phyloP scores from a whole-genome alignment of 1,140 invertebrate species.

The Argopecten irradians region DNA sequence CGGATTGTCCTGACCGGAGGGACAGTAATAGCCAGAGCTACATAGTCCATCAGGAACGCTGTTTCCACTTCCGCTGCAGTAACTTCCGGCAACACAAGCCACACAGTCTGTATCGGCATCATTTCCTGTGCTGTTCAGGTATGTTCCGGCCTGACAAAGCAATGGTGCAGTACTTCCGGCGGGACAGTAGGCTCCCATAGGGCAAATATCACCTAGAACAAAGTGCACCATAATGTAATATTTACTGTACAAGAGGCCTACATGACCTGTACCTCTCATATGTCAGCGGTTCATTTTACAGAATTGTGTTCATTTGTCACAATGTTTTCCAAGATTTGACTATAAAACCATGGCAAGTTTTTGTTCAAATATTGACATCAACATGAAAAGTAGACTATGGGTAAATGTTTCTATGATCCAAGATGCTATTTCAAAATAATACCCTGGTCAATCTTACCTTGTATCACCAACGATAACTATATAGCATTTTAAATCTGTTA shows the following conservation, averaged over 20 bases:
- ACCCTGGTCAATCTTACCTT: too few species aligned
- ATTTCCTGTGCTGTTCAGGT: conserved; percentile 70
- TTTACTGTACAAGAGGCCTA: neutral
- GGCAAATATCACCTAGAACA: conserved; percentile 71
- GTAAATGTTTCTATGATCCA: too few species aligned
- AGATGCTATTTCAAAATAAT: too few species aligned
- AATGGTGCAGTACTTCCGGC: conserved; percentile 60
- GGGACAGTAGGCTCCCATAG: conserved; percentile 69
- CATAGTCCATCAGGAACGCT: conserved; percentile 66
- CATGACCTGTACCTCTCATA: too few species aligned
- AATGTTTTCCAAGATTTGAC: too few species aligned
- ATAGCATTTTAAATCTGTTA: too few species aligned
- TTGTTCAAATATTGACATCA: too few species aligned
- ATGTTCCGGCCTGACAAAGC: conserved; percentile 65
- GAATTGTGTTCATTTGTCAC: too few species aligned
- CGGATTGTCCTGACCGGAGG: conserved; percentile 65
- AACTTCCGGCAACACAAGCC: conserved; percentile 65
- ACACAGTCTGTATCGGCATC: conserved; percentile 63
- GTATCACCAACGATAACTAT: too few species aligned
- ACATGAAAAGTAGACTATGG: too few species aligned
- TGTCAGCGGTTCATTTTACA: too few species aligned
- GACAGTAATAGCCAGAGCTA: conserved; percentile 71
- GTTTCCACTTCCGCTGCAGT: conserved; percentile 69
- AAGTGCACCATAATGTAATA: neutral
- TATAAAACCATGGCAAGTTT: too few species aligned